Evolutionary conservation across 2,113 vertebrate species (phyloP).

Genomic region (Thymallus thymallus): DNA sequence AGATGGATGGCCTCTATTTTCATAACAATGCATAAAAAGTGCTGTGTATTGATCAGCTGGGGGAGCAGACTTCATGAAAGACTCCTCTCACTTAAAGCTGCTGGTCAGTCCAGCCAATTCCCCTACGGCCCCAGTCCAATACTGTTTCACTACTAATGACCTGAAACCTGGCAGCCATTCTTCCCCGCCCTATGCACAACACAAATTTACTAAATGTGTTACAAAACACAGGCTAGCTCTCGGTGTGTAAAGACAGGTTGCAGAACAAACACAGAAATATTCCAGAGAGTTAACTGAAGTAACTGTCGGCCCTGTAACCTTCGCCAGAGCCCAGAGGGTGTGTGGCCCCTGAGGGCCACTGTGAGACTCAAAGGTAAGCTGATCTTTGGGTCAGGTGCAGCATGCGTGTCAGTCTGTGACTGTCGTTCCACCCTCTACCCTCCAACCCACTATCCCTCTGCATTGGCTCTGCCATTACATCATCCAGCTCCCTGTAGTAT

Average conservation of each 20-base stretch:
- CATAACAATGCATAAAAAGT: slow-evolving; percentile 37
- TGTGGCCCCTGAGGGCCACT: slow-evolving; percentile 37
- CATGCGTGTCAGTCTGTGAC: slow-evolving; percentile 45
- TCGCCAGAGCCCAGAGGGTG: not conserved
- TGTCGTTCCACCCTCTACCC: slow-evolving; percentile 18
- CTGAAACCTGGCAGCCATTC: slow-evolving; percentile 4
- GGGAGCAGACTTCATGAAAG: slow-evolving; percentile 32
- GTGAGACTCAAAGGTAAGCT: slow-evolving; percentile 68
- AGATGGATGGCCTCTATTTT: slow-evolving; percentile 22
- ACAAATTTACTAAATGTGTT: not conserved
- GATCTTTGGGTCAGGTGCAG: slow-evolving; percentile 58
- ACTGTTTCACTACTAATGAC: slow-evolving; percentile 17
- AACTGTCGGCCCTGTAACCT: too few species aligned
- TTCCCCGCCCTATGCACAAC: not conserved
- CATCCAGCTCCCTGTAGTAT: slow-evolving; percentile 16
- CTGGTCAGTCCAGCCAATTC: slow-evolving; percentile 8
- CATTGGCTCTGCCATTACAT: slow-evolving; percentile 25
- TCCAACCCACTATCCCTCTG: slow-evolving; percentile 35
- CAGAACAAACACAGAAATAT: not conserved
- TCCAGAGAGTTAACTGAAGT: too few species aligned
- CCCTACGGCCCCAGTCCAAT: slow-evolving; percentile 12
- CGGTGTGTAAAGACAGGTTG: not conserved
- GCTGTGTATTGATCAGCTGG: slow-evolving; percentile 34
- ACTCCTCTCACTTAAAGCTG: slow-evolving; percentile 29
- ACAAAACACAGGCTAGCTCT: not conserved